Conservation (phyloP, 2,113 vertebrate genomes). For the Monarcha castaneiventris region DNA sequence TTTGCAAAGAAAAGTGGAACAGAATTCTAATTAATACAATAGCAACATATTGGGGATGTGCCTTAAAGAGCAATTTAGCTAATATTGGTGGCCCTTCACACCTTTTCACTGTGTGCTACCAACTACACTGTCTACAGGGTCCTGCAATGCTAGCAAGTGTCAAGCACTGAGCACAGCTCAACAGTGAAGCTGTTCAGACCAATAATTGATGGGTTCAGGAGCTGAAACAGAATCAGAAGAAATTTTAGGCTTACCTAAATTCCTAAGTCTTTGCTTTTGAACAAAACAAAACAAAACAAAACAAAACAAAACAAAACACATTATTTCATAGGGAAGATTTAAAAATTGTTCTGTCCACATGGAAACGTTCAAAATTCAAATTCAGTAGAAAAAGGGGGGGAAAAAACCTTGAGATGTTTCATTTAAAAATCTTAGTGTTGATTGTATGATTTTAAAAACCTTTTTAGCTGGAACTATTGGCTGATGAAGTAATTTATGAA, state of each 20-base stretch:
- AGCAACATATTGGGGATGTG: neutral
- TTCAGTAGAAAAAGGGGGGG: neutral
- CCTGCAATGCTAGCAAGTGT: neutral
- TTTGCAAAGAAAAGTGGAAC: neutral
- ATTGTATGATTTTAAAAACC: neutral
- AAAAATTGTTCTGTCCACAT: neutral
- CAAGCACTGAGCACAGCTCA: neutral
- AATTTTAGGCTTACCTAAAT: neutral
- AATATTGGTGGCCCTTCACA: neutral
- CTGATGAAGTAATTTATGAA: neutral
- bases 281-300: neutral
- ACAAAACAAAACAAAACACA: neutral
- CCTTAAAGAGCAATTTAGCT: neutral
- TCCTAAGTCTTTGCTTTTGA: neutral
- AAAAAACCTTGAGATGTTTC: neutral
- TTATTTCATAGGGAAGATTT: neutral
- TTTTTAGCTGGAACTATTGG: neutral
- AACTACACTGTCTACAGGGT: neutral
- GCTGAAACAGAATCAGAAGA: neutral
- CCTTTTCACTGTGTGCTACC: neutral
- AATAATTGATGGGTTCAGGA: neutral
- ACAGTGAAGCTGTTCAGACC: neutral
- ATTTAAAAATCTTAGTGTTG: neutral
- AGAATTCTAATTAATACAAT: neutral
- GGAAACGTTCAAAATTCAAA: neutral